Evolutionary conservation across 2,888 invertebrate genomes (phyloP).

Genomic region (Quadroppia sp.): DNA sequence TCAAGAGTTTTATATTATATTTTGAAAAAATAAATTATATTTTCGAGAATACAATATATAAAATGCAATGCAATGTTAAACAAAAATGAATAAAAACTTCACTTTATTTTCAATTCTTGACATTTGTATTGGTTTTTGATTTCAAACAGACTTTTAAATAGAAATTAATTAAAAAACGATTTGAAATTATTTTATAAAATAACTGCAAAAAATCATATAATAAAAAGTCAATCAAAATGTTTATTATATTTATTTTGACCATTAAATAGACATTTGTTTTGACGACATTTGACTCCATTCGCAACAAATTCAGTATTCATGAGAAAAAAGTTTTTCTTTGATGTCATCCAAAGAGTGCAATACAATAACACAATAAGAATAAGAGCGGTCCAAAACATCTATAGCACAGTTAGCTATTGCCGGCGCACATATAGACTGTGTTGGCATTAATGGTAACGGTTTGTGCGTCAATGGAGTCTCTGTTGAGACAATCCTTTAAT

Average conservation of each 20-base stretch:
- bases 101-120: too few species aligned
- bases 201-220: too few species aligned
- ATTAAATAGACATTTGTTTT: background rate
- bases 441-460: background rate
- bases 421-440: background rate
- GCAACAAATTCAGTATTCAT: background rate
- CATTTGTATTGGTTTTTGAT: too few species aligned
- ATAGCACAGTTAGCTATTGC: background rate
- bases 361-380: background rate
- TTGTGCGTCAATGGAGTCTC: slow-evolving; percentile 32
- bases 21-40: background rate
- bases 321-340: background rate
- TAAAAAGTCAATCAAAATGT: too few species aligned
- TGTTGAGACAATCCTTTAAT: slow-evolving; percentile 36
- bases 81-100: too few species aligned
- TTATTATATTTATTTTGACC: background rate
- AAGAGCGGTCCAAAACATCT: background rate
- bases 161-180: too few species aligned
- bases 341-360: background rate
- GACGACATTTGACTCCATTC: background rate
- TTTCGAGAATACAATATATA: background rate
- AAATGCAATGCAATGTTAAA: too few species aligned
- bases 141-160: too few species aligned
- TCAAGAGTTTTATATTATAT: background rate
- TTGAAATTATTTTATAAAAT: too few species aligned